These are phyloP conservation scores for Dromococcyx pavoninus DNA, from an alignment of 2,797 vertebrate genomes.

Conservation along the genomic window DNA sequence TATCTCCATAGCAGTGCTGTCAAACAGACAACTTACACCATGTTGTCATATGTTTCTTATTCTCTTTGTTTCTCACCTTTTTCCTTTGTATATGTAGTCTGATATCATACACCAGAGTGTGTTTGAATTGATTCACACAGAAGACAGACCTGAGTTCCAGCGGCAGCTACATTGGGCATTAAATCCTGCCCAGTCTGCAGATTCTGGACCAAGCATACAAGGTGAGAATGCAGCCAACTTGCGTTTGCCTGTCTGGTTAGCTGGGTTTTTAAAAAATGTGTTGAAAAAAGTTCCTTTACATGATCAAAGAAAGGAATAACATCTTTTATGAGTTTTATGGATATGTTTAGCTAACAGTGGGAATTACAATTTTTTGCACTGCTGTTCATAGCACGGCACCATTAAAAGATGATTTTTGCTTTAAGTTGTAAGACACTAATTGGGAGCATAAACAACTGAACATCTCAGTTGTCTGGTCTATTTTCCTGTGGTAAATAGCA, in stretches of 20 bases:
- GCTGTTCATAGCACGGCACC: not conserved
- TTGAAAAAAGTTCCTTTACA: not conserved
- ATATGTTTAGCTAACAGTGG: not conserved
- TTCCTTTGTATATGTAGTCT: slow-evolving; percentile 70
- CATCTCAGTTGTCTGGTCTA: not conserved
- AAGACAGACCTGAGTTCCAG: slow-evolving; percentile 84
- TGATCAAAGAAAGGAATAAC: not conserved
- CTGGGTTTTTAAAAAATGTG: fast-evolving
- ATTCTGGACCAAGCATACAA: slow-evolving; percentile 70
- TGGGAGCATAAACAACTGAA: not conserved
- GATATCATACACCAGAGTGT: slow-evolving; percentile 88
- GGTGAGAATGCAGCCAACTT: slow-evolving; percentile 64
- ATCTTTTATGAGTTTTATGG: not conserved
- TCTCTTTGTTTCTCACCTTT: not conserved
- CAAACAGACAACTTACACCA: not conserved
- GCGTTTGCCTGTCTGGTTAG: not conserved
- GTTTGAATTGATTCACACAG: slow-evolving; percentile 86
- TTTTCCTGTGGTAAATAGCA: not conserved
- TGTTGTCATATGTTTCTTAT: not conserved
- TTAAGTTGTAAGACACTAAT: not conserved
- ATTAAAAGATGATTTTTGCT: not conserved
- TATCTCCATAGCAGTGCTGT: not conserved
- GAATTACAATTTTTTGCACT: not conserved
- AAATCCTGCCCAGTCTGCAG: slow-evolving; percentile 70
- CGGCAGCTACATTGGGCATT: slow-evolving; percentile 86